Conservation (phyloP, 2,797 vertebrate genomes). For the Tachyglossus aculeatus region DNA sequence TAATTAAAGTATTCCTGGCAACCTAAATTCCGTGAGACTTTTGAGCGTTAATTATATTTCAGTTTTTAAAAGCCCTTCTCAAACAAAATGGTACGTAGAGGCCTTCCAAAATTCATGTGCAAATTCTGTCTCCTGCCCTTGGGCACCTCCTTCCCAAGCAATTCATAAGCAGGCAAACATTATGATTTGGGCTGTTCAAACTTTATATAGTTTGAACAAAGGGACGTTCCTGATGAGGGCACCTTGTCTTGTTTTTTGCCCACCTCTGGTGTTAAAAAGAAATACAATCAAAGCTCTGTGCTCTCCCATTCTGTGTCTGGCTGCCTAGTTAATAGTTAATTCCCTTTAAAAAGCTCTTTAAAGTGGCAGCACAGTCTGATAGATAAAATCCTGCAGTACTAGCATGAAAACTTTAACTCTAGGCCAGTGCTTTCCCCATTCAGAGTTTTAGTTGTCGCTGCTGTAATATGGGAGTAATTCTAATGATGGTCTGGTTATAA, state of each 20-base stretch:
- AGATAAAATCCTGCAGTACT: too few relatives aligned
- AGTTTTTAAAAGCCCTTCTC: background rate
- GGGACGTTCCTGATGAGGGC: slow-evolving; percentile 6
- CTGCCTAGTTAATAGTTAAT: background rate
- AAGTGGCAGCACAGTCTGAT: background rate
- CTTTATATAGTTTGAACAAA: background rate
- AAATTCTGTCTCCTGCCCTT: background rate
- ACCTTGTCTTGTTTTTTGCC: slow-evolving; percentile 9
- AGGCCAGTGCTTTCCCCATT: too few relatives aligned
- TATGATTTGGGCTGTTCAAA: slow-evolving; percentile 1
- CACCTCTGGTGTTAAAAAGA: slow-evolving; percentile 10
- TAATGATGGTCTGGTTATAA: too few relatives aligned
- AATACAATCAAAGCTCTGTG: slow-evolving; percentile 5
- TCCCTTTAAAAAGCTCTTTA: slow-evolving; percentile 6
- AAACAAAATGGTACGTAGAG: background rate
- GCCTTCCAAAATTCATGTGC: background rate
- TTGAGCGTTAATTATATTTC: background rate
- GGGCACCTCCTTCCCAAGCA: background rate
- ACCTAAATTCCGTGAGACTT: background rate
- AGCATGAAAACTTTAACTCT: too few relatives aligned
- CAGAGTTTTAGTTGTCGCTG: too few relatives aligned
- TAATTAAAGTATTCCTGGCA: slow-evolving; percentile 3
- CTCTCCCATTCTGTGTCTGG: background rate
- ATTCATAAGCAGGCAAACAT: background rate
- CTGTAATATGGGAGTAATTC: too few relatives aligned